These are phyloP conservation scores for Aethina tumida DNA, from an alignment of 1,140 invertebrate genomes.

Conservation along the genomic window DNA sequence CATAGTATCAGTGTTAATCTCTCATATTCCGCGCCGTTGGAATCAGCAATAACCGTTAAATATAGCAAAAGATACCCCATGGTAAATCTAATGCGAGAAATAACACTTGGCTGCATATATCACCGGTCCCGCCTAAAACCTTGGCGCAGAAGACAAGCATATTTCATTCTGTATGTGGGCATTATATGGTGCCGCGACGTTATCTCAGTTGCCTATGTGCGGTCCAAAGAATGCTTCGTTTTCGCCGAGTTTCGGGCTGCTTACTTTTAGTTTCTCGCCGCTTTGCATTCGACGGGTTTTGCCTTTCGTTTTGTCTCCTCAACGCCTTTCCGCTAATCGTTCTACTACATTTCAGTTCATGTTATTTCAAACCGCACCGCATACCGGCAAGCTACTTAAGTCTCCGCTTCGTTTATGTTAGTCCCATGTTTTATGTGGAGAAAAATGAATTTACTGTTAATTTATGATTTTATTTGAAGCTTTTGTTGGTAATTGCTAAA, in stretches of 20 bases:
- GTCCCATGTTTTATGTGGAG: too few species aligned
- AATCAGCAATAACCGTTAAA: conserved; percentile 28
- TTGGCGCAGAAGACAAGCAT: conserved; percentile 24
- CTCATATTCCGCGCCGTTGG: conserved; percentile 21
- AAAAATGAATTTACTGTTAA: too few species aligned
- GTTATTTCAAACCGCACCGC: too few species aligned
- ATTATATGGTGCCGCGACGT: conserved; percentile 21
- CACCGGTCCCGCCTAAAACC: conserved; percentile 14
- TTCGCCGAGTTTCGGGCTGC: conserved; percentile 1
- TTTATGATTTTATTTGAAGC: too few species aligned
- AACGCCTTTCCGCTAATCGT: too few species aligned
- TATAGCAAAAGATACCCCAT: conserved; percentile 21
- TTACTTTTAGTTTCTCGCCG: too few species aligned
- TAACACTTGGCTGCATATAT: conserved; percentile 25
- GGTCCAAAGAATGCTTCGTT: conserved; percentile 3
- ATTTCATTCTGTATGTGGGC: conserved; percentile 27
- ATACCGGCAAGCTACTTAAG: too few species aligned
- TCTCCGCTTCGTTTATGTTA: too few species aligned
- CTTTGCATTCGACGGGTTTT: too few species aligned
- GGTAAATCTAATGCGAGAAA: conserved; percentile 25
- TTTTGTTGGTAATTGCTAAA: too few species aligned
- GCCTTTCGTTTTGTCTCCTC: too few species aligned
- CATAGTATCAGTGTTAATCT: conserved; percentile 22
- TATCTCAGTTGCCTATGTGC: conserved; percentile 23
- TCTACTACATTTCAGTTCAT: too few species aligned